Percentiles rank a stretch among this genome's conserved stretches.
These are phyloP conservation scores for Drosophila busckii DNA, from an alignment of 1,140 invertebrate species.

Conservation along the genomic window DNA sequence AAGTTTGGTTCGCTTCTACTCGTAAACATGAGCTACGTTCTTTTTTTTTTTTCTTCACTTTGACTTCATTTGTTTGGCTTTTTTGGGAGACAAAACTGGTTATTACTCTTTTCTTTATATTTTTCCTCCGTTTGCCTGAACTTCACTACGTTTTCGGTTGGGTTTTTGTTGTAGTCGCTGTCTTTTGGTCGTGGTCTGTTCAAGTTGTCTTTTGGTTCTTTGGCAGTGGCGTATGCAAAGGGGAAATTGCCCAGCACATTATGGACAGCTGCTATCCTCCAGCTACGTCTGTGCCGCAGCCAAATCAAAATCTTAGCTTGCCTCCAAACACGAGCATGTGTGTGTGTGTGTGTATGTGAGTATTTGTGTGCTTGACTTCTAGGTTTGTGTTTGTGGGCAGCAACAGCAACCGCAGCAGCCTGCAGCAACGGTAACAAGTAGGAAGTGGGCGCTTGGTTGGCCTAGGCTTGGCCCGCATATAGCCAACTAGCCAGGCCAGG, in stretches of 20 bases:
- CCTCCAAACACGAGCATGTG: slow-evolving; percentile 17
- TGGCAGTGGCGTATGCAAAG: slow-evolving; percentile 66
- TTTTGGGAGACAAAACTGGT: slow-evolving; percentile 77
- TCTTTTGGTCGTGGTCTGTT: slow-evolving; percentile 34
- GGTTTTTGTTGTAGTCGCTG: slow-evolving; percentile 18
- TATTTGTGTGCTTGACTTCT: slow-evolving; percentile 12
- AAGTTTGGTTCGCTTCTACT: slow-evolving; percentile 49
- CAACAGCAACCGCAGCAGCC: slow-evolving; percentile 31
- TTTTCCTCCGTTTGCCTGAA: slow-evolving; percentile 38
- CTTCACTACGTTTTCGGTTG: slow-evolving; percentile 41
- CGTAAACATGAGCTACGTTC: slow-evolving; percentile 74
- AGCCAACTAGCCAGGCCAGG: slow-evolving; percentile 32
- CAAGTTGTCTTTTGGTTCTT: slow-evolving; percentile 14
- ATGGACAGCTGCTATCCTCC: slow-evolving; percentile 37
- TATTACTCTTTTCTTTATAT: slow-evolving; percentile 67
- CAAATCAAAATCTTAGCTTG: slow-evolving; percentile 35
- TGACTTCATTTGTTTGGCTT: slow-evolving; percentile 77
- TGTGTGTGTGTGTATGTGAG: slow-evolving; percentile 12
- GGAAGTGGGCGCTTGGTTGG: slow-evolving; percentile 72
- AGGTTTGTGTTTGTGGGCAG: slow-evolving; percentile 29
- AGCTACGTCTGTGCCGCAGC: slow-evolving; percentile 36
- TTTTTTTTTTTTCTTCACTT: slow-evolving; percentile 50
- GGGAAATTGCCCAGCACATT: slow-evolving; percentile 47
- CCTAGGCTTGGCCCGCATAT: slow-evolving; percentile 46
- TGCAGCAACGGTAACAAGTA: slow-evolving; percentile 54